Conservation (phyloP, 2,888 invertebrate species). For the Chymomyza procnemis region DNA sequence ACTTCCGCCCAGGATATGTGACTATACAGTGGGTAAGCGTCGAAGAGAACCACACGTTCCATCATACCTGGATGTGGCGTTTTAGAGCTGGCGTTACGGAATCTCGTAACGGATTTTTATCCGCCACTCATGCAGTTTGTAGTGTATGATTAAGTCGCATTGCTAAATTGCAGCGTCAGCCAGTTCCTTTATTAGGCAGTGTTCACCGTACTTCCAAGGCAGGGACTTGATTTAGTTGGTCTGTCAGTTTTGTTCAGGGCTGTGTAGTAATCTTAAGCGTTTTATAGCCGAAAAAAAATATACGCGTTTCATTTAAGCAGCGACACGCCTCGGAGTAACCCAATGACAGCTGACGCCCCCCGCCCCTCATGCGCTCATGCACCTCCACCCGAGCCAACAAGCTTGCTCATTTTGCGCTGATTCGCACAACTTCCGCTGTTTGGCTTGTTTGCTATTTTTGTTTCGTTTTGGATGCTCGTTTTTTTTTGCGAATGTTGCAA, state of each 20-base stretch:
- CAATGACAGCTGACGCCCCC: not conserved
- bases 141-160: too few species aligned
- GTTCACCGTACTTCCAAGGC: not conserved
- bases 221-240: not conserved
- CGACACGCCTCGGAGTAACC: not conserved
- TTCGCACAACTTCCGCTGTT: slow-evolving; percentile 48
- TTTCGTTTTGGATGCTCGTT: slow-evolving; percentile 12
- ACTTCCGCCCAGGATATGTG: slow-evolving; percentile 33
- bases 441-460: slow-evolving; percentile 31
- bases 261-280: slow-evolving; percentile 56
- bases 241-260: not conserved
- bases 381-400: slow-evolving; percentile 1
- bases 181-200: too few species aligned
- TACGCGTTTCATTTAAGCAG: slow-evolving; percentile 62
- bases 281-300: slow-evolving; percentile 60
- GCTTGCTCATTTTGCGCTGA: slow-evolving; percentile 54
- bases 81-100: too few species aligned
- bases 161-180: too few species aligned
- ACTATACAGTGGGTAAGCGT: not conserved
- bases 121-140: too few species aligned
- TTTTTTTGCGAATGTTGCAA: slow-evolving; percentile 69
- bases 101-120: too few species aligned
- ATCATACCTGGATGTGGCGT: too few species aligned
- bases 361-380: too few species aligned
- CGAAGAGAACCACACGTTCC: too few species aligned